Percentiles rank a stretch among this genome's conserved stretches.
These are phyloP conservation scores for Frankliniella intonsa DNA, from an alignment of 2,888 invertebrate species.

Conservation along the genomic window DNA sequence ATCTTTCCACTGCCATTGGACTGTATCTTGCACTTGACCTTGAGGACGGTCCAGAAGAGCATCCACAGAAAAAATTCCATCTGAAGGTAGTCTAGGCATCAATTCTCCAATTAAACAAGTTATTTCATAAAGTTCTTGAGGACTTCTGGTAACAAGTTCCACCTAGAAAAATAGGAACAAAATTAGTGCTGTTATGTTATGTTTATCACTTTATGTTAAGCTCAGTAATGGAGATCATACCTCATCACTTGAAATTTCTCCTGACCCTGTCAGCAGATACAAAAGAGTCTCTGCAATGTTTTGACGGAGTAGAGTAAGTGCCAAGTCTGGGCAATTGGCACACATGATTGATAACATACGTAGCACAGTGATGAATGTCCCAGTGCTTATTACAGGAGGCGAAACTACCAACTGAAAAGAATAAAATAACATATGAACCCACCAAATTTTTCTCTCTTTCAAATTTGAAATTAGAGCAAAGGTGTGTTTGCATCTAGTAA, in stretches of 20 bases:
- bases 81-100: conserved; percentile 91
- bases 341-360: conserved; percentile 96
- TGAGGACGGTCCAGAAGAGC: conserved; percentile 70
- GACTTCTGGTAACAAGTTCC: conserved; percentile 83
- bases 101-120: conserved; percentile 95
- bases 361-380: conserved; percentile 93
- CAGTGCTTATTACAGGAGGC: conserved; percentile 90
- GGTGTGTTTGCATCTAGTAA: neutral
- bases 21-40: conserved; percentile 58
- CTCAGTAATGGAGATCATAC: conserved; percentile 34
- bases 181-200: no score
- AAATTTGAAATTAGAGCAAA: neutral
- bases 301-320: conserved; percentile 84
- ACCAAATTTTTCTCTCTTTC: neutral
- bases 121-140: conserved; percentile 96
- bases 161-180: conserved; percentile 48
- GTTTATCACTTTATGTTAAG: neutral
- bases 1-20: conserved; percentile 97
- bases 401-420: conserved; percentile 74
- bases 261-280: conserved; percentile 86
- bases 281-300: conserved; percentile 94
- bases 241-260: conserved; percentile 54
- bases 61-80: conserved; percentile 94
- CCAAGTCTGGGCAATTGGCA: conserved; percentile 88
- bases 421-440: neutral